phyloP scores from a whole-genome alignment of 2,888 invertebrate genomes.

The Lasius fuliginosus region DNA sequence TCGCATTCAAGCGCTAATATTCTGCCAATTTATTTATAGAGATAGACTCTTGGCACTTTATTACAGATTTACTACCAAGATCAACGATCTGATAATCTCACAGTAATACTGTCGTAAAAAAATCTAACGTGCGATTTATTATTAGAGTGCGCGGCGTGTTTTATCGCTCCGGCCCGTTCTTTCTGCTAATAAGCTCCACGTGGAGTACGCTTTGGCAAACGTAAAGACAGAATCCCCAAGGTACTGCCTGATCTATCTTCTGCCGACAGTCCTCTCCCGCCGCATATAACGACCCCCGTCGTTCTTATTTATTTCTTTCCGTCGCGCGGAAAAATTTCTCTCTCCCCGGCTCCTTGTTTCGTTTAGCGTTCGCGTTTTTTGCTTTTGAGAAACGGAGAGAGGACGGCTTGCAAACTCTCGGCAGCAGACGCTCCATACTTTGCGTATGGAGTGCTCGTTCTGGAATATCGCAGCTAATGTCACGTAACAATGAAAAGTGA shows the following conservation, averaged over 20 bases:
- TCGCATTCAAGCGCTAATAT: not conserved
- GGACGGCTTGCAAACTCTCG: conserved; percentile 18
- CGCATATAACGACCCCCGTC: conserved; percentile 14
- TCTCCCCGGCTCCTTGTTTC: conserved; percentile 44
- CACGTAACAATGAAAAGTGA: conserved; percentile 26
- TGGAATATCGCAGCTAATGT: conserved; percentile 20
- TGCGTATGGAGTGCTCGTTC: conserved; percentile 17
- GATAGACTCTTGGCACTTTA: not conserved
- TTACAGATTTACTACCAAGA: not conserved
- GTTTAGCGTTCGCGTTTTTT: conserved; percentile 30
- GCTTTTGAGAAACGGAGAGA: not conserved
- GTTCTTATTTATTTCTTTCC: conserved; percentile 67
- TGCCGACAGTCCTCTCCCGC: conserved; percentile 52
- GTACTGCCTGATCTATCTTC: conserved; percentile 75
- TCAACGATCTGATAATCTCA: conserved; percentile 29
- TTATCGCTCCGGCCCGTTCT: conserved; percentile 59
- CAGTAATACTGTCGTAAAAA: conserved; percentile 34
- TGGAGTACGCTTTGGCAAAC: conserved; percentile 62
- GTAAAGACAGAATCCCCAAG: conserved; percentile 69
- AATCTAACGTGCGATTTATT: conserved; percentile 48
- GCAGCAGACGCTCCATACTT: not conserved
- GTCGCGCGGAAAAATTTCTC: conserved; percentile 58
- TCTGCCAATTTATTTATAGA: not conserved
- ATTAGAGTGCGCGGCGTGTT: conserved; percentile 14
- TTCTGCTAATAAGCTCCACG: conserved; percentile 49